Base-by-base conservation (phyloP, 2,797 vertebrate genomes). In the Ctenopoma multispine region DNA sequence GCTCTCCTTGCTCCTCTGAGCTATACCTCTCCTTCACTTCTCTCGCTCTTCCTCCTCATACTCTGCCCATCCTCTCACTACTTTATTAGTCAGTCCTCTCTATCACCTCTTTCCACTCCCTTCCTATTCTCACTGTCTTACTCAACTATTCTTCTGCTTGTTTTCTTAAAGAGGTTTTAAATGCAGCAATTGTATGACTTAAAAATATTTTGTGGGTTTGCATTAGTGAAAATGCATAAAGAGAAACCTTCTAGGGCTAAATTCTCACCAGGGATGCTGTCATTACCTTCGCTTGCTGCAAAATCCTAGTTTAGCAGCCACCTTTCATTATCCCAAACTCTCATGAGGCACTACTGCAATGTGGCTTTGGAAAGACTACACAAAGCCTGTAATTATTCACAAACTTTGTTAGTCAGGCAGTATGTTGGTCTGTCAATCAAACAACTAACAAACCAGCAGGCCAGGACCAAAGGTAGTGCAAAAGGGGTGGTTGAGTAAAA, bases 1-100 rank as follows among this genome's bases (percentile, higher is more conserved):
- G 90, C 87, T 91, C 90, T 93, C 87, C 89, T 86, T 89, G 90
- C 88, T 90, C 82, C 83, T 90, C 80, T 57, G 73, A 90, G 83
- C 80, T 77, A 68, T 85, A 83, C 85, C 85, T 87, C 86, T 87
- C 83, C 84, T 79, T 87, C 83, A 77, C 88, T 85, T 69, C 83
- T 87, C 71, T 80, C 70, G 61, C 78, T 47, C 75, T 77, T 71
- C 54, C 75, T 86, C 77, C 73, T 84, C 79, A 81, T 82, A 77
- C 77, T 79, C 78, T 82, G 70, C 72, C 79, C 79, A 83, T 90
- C 80, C 76, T 87, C 84, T 82, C 71, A 79, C 76, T 80, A 64
- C 82, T 90, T 91, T 90, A 87, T 90, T 86, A 86, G 83, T 83
- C 75, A 69, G 55, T 43, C 69, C 75, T 84, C 80, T 79, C 71